Base-by-base conservation (phyloP, 2,113 vertebrate genomes). In the Peromyscus leucopus region DNA sequence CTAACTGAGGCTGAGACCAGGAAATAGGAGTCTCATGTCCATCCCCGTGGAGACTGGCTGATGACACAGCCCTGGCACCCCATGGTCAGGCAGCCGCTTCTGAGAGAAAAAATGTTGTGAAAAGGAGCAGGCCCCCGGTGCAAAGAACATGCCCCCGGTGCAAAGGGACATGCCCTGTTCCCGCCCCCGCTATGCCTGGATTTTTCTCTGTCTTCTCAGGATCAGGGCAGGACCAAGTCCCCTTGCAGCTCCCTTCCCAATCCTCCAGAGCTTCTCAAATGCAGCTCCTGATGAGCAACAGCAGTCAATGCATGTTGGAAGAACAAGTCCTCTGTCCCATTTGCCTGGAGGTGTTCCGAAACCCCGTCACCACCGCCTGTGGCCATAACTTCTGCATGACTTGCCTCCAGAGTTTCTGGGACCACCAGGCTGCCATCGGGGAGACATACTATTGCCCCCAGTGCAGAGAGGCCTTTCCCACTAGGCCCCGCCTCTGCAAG, bases 381-480 rank as follows among this genome's bases (percentile, higher is more conserved):
- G 97, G 98, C 1, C 98, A 98, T 92, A 98, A 96, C 94, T 98
- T 98, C 97, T 98, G 98, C 85, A 98, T 98, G 94, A 59, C 85
- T 69, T 99, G 98, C 95, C 98, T 99, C 12, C 97, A 86, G 19
- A 74, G 72, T 1, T 98, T 97, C 89, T 98, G 98, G 98, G 98
- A 98, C 96, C 97, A 98, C 86, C 91, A 96, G 75, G 91, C 93
- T 3, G 19, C 88, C 31, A 1, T 5, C 12, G 97, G 98, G 0
- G 97, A 98, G 42, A n/a, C 75, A 0, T 98, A 98, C 36, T 97
- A 96, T 21, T 99, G 99, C 79, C 99, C 99, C 1, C 71, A 55
- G 4, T 99, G 99, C 46, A 94, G 97, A 4, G 97, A 98, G 91
- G 79, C 92, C 75, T 99, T 99, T 96, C 33, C 75, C 59, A 51